Percentiles rank a stretch among this genome's conserved stretches.
Evolutionary conservation across 2,797 vertebrate species (phyloP).

Genomic region (Octomys mimax): DNA sequence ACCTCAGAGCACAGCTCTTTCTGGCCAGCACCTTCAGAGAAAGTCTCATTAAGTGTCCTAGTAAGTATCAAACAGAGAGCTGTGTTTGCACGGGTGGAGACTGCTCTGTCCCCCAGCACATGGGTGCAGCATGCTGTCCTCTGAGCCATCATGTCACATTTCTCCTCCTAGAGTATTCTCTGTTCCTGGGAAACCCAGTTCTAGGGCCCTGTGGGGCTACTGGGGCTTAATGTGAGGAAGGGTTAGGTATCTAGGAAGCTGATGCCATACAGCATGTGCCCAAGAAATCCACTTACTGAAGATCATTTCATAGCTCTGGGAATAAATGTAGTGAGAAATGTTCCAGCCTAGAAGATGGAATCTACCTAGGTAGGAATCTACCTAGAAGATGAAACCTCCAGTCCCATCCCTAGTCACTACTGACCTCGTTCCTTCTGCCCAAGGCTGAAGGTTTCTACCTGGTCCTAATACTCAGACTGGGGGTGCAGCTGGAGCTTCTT

Average conservation of each 20-base stretch:
- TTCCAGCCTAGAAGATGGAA: background rate
- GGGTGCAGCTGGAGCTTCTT: background rate
- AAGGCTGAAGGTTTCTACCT: background rate
- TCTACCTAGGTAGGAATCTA: too few relatives aligned
- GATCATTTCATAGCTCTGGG: background rate
- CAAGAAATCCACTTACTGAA: background rate
- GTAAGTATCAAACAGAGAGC: background rate
- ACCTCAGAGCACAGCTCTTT: background rate
- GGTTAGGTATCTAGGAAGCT: background rate
- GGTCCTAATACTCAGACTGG: rapidly evolving
- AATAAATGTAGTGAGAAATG: background rate
- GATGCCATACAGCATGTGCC: background rate
- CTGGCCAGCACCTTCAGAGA: background rate
- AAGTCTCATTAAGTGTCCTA: background rate
- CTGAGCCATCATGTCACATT: background rate
- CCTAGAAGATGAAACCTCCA: too few relatives aligned
- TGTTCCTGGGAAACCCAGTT: background rate
- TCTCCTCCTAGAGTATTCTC: background rate
- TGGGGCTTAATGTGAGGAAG: background rate
- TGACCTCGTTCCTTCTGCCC: background rate
- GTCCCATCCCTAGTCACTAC: background rate
- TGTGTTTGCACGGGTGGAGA: background rate
- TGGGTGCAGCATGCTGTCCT: background rate
- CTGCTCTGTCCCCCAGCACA: background rate
- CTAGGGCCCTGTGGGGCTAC: background rate